phyloP scores from a whole-genome alignment of 2,113 vertebrate genomes.

The Chionodraco myersi region DNA sequence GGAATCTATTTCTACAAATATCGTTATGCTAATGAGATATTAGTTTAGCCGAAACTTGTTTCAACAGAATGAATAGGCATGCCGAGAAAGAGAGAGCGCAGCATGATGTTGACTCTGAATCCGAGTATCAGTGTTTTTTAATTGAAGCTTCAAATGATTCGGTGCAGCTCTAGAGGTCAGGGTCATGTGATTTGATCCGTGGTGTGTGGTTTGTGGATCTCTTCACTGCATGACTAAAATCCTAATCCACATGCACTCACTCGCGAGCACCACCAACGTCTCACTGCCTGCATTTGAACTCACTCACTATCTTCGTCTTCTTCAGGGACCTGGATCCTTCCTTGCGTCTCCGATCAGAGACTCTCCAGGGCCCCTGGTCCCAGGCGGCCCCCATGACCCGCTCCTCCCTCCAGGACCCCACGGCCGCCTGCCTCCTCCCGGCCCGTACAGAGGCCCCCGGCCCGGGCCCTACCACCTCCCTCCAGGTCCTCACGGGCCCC shows the following conservation, averaged over 20 bases:
- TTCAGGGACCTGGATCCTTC: conserved; percentile 88
- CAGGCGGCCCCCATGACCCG: conserved; percentile 69
- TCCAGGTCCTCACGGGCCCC: conserved; percentile 55
- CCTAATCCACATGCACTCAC: neutral
- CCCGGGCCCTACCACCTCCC: conserved; percentile 65
- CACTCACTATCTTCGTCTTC: neutral
- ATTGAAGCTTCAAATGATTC: too few relatives aligned
- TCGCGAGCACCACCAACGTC: neutral
- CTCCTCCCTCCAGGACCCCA: conserved; percentile 62
- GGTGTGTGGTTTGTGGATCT: conserved; percentile 32
- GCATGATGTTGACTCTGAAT: too few relatives aligned
- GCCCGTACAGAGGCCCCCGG: conserved; percentile 64
- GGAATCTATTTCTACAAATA: too few relatives aligned
- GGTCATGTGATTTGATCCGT: conserved; percentile 39
- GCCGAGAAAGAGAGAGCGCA: too few relatives aligned
- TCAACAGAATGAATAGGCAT: too few relatives aligned
- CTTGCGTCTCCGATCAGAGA: conserved; percentile 86
- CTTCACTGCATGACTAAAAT: conserved; percentile 50
- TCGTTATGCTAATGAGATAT: too few relatives aligned
- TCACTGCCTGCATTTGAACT: neutral
- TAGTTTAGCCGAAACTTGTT: too few relatives aligned
- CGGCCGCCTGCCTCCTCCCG: conserved; percentile 66
- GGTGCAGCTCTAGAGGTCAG: conserved; percentile 22
- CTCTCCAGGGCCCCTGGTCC: conserved; percentile 76
- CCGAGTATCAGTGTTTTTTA: too few relatives aligned